Evolutionary conservation across 2,113 vertebrate genomes (phyloP).

Genomic region (Phoenicopterus ruber): DNA sequence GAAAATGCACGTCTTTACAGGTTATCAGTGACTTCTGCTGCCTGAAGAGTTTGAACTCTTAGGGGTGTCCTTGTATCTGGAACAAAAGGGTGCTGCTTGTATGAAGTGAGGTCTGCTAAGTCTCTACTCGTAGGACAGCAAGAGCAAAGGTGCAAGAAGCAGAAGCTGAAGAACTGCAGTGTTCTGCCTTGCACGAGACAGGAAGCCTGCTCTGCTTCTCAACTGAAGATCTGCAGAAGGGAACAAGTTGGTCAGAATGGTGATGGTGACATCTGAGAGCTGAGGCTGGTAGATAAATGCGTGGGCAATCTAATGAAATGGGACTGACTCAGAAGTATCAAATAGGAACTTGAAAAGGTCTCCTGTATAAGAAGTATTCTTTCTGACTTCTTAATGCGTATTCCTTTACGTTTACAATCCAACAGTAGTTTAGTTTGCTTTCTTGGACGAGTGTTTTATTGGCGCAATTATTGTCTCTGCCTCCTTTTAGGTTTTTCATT

Average conservation of each 20-base stretch:
- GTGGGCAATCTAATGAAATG: not conserved
- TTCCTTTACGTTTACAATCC: not conserved
- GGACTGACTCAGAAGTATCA: not conserved
- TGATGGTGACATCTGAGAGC: not conserved
- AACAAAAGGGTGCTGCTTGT: not conserved
- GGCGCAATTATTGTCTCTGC: not conserved
- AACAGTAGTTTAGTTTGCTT: not conserved
- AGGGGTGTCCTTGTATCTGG: not conserved
- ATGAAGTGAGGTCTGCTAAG: not conserved
- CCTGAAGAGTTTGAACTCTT: not conserved
- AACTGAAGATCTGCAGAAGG: not conserved
- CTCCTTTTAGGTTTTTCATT: slow-evolving; percentile 85
- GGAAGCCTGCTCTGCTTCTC: not conserved
- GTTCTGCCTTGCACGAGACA: not conserved
- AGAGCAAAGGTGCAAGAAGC: not conserved
- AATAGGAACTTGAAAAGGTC: not conserved
- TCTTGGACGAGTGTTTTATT: fast-evolving
- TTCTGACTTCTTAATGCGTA: not conserved
- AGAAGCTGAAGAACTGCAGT: not conserved
- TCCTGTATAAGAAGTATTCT: not conserved
- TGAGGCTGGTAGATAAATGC: not conserved
- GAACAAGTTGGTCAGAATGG: not conserved
- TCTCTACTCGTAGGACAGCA: not conserved
- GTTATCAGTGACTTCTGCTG: not conserved
- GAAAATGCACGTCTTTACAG: not conserved